Evolutionary conservation across 2,113 vertebrate genomes (phyloP).

Genomic region (Grammomys dolichurus): DNA sequence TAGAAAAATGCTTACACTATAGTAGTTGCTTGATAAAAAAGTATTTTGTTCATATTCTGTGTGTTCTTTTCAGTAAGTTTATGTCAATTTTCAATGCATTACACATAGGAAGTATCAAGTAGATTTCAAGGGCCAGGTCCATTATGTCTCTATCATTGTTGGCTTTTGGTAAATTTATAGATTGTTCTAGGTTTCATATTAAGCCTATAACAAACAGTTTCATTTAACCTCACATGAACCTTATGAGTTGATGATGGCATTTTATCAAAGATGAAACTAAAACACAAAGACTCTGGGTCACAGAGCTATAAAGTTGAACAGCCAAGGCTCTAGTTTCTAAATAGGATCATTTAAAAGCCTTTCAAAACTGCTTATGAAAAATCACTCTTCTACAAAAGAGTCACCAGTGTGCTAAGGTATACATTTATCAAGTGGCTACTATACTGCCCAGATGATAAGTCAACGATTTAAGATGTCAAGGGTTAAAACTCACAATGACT

Average conservation of each 20-base stretch:
- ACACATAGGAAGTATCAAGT: neutral
- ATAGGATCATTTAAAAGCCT: neutral
- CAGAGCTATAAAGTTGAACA: constrained; percentile 40
- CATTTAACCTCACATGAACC: constrained; percentile 24
- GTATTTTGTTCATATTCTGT: neutral
- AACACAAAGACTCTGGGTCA: neutral
- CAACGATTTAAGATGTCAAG: constrained; percentile 27
- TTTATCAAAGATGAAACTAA: constrained; percentile 61
- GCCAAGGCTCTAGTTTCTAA: neutral
- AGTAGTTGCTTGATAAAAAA: constrained; percentile 29
- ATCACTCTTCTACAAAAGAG: neutral
- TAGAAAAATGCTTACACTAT: neutral
- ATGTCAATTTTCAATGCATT: neutral
- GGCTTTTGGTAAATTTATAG: constrained; percentile 21
- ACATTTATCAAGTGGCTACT: constrained; percentile 22
- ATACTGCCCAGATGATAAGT: neutral
- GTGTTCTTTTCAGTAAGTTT: neutral
- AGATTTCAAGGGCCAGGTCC: neutral
- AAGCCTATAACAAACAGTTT: constrained; percentile 28
- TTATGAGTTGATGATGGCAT: neutral
- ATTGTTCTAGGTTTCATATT: neutral
- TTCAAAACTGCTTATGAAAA: neutral
- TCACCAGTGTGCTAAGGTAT: neutral
- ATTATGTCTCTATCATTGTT: constrained; percentile 2
- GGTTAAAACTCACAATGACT: constrained; percentile 9